These are phyloP conservation scores for Euthynnus affinis DNA, from an alignment of 2,797 vertebrate species.

Conservation along the genomic window DNA sequence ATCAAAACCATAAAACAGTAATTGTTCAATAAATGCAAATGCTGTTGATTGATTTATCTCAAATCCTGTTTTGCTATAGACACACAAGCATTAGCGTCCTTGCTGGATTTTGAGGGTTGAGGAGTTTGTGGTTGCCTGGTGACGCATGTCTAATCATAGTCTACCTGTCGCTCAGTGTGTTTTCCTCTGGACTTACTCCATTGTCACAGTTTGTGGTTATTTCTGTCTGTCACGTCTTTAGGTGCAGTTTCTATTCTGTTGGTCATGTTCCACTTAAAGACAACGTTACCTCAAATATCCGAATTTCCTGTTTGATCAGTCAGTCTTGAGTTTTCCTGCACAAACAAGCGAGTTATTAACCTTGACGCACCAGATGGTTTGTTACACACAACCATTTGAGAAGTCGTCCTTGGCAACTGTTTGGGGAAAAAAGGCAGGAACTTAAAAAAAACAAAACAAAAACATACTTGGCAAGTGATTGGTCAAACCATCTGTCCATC, in stretches of 20 bases:
- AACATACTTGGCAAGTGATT: too few relatives aligned
- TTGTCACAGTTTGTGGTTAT: background rate
- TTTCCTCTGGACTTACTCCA: too few relatives aligned
- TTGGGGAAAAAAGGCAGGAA: too few relatives aligned
- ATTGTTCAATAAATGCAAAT: background rate
- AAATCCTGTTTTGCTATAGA: background rate
- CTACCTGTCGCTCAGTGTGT: too few relatives aligned
- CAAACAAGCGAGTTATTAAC: background rate
- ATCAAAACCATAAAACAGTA: background rate
- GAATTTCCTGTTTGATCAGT: too few relatives aligned
- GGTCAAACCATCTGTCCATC: too few relatives aligned
- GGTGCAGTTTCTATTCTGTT: background rate
- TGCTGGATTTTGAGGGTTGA: background rate
- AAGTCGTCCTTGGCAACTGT: too few relatives aligned
- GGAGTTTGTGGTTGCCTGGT: background rate
- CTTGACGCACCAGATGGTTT: too few relatives aligned
- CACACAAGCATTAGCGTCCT: background rate
- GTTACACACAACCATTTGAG: too few relatives aligned
- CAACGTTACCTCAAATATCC: background rate
- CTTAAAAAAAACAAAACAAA: too few relatives aligned
- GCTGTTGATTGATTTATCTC: background rate
- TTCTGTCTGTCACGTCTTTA: slow-evolving; percentile 2
- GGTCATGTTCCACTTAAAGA: background rate
- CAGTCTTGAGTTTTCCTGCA: too few relatives aligned
- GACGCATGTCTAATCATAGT: background rate